Conservation (phyloP, 2,888 invertebrate genomes). For the Eulithis prunata region DNA sequence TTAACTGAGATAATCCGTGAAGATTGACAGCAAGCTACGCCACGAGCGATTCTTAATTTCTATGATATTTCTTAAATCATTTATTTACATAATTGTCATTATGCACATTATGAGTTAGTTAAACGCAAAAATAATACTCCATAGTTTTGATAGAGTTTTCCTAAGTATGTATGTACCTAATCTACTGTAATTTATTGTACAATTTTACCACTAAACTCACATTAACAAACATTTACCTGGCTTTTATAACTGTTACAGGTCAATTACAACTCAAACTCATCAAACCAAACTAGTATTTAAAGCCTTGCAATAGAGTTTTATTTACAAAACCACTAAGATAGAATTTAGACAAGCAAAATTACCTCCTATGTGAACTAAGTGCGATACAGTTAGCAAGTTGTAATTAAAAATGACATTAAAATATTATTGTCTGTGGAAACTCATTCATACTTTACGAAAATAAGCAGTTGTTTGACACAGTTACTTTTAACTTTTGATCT, state of each 20-base stretch:
- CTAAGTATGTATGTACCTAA: no score
- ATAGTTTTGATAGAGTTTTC: no score
- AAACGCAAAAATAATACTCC: no score
- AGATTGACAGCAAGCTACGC: no score
- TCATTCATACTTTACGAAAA: conserved; percentile 21
- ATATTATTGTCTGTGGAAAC: conserved; percentile 8
- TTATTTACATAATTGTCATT: no score
- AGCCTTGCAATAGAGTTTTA: background rate
- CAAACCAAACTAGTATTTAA: conserved; percentile 13
- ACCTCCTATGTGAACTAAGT: conserved; percentile 4
- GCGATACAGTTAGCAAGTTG: conserved; percentile 23
- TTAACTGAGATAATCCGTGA: no score
- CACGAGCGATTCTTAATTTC: no score
- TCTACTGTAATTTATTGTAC: conserved; percentile 1
- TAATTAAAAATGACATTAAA: conserved; percentile 30
- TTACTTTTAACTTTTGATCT: background rate
- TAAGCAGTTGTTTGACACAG: background rate
- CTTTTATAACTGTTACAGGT: conserved; percentile 12
- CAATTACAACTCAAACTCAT: conserved; percentile 7
- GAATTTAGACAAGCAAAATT: conserved; percentile 25
- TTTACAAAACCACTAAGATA: conserved; percentile 1
- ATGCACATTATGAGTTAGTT: no score
- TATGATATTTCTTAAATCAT: no score
- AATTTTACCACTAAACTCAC: conserved; percentile 2
- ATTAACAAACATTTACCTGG: conserved; percentile 12